Conservation (phyloP, 1,140 invertebrate genomes). For the Apis dorsata region DNA sequence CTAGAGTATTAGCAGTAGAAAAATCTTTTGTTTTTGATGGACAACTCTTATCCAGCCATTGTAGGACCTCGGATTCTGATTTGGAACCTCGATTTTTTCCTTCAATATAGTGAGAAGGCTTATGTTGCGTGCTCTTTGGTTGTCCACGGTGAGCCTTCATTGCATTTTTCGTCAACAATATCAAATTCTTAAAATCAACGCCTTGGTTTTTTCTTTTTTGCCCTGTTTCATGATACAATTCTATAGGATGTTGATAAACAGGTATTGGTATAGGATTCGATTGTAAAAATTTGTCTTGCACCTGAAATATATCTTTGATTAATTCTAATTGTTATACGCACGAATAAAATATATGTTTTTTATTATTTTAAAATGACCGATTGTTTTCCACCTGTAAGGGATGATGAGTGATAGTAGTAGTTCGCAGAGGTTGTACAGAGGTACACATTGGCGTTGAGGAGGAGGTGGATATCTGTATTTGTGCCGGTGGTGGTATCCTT, state of each 20-base stretch:
- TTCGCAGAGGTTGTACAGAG: slow-evolving; percentile 46
- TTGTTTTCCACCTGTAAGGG: slow-evolving; percentile 43
- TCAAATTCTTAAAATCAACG: slow-evolving; percentile 76
- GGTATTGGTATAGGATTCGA: slow-evolving; percentile 65
- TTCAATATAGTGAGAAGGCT: slow-evolving; percentile 36
- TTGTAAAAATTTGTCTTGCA: slow-evolving; percentile 66
- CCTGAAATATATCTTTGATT: slow-evolving; percentile 16
- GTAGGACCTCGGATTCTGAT: slow-evolving; percentile 62
- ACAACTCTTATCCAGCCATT: slow-evolving; percentile 72
- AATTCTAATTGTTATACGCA: neutral
- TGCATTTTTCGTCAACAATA: slow-evolving; percentile 75
- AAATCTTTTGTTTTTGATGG: slow-evolving; percentile 59
- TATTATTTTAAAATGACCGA: neutral
- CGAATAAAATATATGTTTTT: neutral
- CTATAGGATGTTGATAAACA: slow-evolving; percentile 72
- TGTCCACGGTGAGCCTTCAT: slow-evolving; percentile 72
- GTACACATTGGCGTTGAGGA: slow-evolving; percentile 57
- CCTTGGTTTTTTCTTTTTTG: slow-evolving; percentile 72
- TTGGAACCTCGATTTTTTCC: slow-evolving; percentile 62
- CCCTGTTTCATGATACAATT: slow-evolving; percentile 67
- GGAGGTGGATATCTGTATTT: slow-evolving; percentile 70
- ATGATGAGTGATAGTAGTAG: slow-evolving; percentile 43
- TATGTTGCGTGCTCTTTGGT: slow-evolving; percentile 67
- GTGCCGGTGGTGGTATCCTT: slow-evolving; percentile 58
- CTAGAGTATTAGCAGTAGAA: slow-evolving; percentile 54